Evolutionary conservation across 2,888 invertebrate genomes (phyloP).

Genomic region (Drosophila kokeensis): DNA sequence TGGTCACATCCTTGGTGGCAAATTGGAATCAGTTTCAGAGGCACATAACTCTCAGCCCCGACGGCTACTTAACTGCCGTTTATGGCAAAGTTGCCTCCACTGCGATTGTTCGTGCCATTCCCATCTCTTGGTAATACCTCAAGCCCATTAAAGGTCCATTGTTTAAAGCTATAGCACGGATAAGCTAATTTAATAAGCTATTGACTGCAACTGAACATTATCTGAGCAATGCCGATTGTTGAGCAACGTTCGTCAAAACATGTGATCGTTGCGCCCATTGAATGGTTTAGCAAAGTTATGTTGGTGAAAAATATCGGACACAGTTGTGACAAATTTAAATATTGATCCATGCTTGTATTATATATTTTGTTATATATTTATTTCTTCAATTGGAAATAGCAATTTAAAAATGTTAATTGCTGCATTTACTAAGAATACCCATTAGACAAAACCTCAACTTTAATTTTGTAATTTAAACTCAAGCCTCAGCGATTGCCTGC

Average conservation of each 20-base stretch:
- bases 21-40: conserved; percentile 71
- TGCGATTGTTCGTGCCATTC: conserved; percentile 43
- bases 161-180: conserved; percentile 2
- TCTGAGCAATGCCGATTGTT: not conserved
- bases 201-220: conserved; percentile 18
- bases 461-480: conserved; percentile 5
- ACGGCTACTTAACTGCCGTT: conserved; percentile 66
- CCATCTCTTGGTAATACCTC: conserved; percentile 6
- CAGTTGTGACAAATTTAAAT: not conserved
- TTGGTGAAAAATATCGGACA: not conserved
- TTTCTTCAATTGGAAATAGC: not conserved
- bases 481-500: conserved; percentile 7
- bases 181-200: conserved; percentile 37
- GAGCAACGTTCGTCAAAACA: not conserved
- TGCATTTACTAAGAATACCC: not conserved
- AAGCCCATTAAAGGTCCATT: conserved; percentile 33
- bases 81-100: conserved; percentile 52
- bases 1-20: conserved; percentile 79
- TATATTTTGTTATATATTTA: not conserved
- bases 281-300: not conserved
- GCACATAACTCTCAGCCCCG: conserved; percentile 63
- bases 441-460: not conserved
- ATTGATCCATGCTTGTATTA: not conserved
- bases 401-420: not conserved
- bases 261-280: not conserved